Evolutionary conservation across 2,888 invertebrate genomes (phyloP).

Genomic region (Euzetes globulus): DNA sequence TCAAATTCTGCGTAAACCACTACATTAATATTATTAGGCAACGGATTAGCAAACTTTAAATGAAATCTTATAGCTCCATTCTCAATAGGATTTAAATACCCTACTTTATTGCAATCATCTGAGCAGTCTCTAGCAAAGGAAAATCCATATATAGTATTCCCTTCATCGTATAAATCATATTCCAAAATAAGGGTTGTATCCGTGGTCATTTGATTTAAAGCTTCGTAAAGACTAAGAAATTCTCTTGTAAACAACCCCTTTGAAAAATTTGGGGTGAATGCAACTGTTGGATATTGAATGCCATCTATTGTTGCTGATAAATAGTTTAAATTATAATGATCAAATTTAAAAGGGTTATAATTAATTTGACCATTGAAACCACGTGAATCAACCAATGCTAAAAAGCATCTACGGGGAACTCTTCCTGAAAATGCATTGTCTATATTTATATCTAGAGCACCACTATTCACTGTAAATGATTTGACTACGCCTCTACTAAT

Average conservation of each 20-base stretch:
- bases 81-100: constrained; percentile 35
- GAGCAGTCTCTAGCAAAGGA: constrained; percentile 40
- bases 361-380: not conserved
- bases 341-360: not conserved
- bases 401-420: not conserved
- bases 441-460: not conserved
- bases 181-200: not conserved
- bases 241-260: not conserved
- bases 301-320: not conserved
- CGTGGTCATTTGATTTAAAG: constrained; percentile 44
- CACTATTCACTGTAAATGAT: not conserved
- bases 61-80: constrained; percentile 43
- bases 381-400: not conserved
- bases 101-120: not conserved
- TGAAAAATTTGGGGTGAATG: not conserved
- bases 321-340: not conserved
- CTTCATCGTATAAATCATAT: not conserved
- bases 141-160: not conserved
- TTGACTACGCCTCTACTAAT: not conserved
- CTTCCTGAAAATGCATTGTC: not conserved
- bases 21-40: constrained; percentile 41
- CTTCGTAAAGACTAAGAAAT: not conserved
- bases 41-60: constrained; percentile 40
- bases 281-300: not conserved
- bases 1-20: constrained; percentile 44